Evolutionary conservation across 64 coral and sea anemone genomes (phyloP), one percentile per base, ranked within the genome.

Genomic region (Pocillopora damicornis): DNA sequence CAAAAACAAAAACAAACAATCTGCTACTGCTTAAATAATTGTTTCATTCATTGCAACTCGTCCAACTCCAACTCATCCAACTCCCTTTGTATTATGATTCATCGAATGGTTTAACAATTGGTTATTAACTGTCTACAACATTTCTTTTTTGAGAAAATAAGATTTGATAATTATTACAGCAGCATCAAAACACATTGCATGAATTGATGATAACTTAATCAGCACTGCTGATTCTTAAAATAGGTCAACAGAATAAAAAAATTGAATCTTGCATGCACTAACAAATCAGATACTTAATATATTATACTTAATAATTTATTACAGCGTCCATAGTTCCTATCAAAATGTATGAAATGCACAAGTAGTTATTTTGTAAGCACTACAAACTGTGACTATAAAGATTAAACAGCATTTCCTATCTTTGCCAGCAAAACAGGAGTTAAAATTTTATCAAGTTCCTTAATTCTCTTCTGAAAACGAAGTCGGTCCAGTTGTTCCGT

Each of bases 351-450:
- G 66, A 69, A 69, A 69, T 69, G 23, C 66, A 69, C 10, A 9
- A 4, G 23, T 69, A 9, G 23, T 22, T 69, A 69, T 23, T 69
- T 23, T 69, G 66, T n/a, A 23, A 9, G 20, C 20, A 3, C 23
- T n/a, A 69, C 20, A 9, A 69, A 13, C 61, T 63, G 11, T 63
- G 16, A 15, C 16, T 51, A 51, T 51, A 51, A 73, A 25, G 18
- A 11, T 56, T 57, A 45, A 77, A 51, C 25, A 58, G 14, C 36
- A 17, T 84, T 56, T 42, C 22, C 22, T 37, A 15, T 71, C 61
- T 89, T 89, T n/a, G 65, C 65, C 62, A 67, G 30, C 76, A 89
- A 89, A 89, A 78, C 61, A 73, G 88, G 88, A 89, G 88, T 74
- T 79, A 89, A 60, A 59, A 89, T 90, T 65, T 73, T 20, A 42